Base-by-base conservation (phyloP, 2,113 vertebrate species). In the Cariama cristata region DNA sequence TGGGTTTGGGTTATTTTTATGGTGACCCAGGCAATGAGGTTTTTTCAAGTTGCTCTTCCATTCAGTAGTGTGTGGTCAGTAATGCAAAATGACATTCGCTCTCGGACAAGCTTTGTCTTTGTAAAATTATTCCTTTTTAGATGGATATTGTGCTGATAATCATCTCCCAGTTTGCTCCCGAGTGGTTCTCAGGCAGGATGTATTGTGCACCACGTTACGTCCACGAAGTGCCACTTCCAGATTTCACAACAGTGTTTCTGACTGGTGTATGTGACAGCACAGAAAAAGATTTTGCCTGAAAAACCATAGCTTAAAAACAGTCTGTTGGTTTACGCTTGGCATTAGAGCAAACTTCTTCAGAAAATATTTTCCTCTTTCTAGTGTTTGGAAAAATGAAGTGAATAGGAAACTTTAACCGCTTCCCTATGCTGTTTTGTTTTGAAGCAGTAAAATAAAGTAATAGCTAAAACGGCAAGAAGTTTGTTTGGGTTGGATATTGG, bases 81-180 rank as follows among this genome's bases (percentile, higher is more conserved):
- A 40, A n/a, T 1, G 47, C 45, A 35, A 32, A 79, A 73, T 18
- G 63, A 53, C 35, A 26, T 59, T 58, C 11, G 0, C 22, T 63
- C 40, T 42, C 6, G 11, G 85, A 9, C 8, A 4, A 60, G 73
- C 74, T 87, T 50, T 75, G 47, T 72, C 59, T 81, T 18, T 21
- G 27, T 50, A 33, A 56, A 93, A 84, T 16, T 32, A 47, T 3
- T 68, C 64, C 15, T 53, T 44, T 86, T 30, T 40, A 38, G 33
- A 1, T 23, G 49, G 7, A 0, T 13, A 2, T 26, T 21, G 19
- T 30, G 2, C 22, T 33, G 35, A 11, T 27, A 20, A 23, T 79
- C 21, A 4, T 15, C 50, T 22, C 35, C 30, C 30, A 3, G 52
- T 49, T n/a, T 27, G 58, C 40, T 55, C 28, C 7, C 1, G 18